phyloP scores from a whole-genome alignment of 2,888 invertebrate genomes.

The Synanthedon andrenaeformis region DNA sequence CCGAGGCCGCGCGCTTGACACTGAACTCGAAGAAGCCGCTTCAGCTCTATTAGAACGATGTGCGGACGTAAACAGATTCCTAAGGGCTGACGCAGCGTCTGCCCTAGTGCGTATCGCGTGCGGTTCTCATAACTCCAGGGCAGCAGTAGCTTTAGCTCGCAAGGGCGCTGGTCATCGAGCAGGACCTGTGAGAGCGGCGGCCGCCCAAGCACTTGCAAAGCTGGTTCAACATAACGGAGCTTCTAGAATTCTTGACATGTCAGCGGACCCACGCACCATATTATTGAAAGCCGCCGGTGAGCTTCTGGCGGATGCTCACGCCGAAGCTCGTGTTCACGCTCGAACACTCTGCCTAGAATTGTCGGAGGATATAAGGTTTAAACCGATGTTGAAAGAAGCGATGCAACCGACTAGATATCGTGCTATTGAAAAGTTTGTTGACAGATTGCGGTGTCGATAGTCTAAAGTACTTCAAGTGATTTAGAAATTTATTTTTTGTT shows the following conservation, averaged over 20 bases:
- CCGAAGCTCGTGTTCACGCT: constrained; percentile 86
- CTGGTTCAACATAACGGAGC: constrained; percentile 81
- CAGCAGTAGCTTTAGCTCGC: constrained; percentile 74
- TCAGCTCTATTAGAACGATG: constrained; percentile 86
- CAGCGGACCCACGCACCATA: constrained; percentile 82
- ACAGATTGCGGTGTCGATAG: constrained; percentile 56
- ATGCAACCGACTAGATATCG: constrained; percentile 83
- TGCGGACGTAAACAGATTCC: constrained; percentile 93
- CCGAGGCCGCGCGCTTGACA: constrained; percentile 67
- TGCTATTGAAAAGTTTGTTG: constrained; percentile 86
- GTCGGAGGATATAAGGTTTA: constrained; percentile 80
- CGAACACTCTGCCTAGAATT: constrained; percentile 81
- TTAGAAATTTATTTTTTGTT: not conserved
- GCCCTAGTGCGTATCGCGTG: constrained; percentile 87
- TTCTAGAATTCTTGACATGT: constrained; percentile 77
- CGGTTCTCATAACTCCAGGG: constrained; percentile 76
- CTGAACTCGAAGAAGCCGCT: constrained; percentile 89
- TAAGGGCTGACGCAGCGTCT: constrained; percentile 87
- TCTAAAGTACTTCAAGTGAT: not conserved
- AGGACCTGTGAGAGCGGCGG: constrained; percentile 85
- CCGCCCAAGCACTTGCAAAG: constrained; percentile 81
- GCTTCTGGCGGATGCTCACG: constrained; percentile 85
- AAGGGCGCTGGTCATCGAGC: constrained; percentile 87
- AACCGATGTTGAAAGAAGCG: constrained; percentile 80
- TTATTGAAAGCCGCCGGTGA: constrained; percentile 85